Percentiles rank a stretch among this genome's conserved stretches.
Evolutionary conservation across 2,888 invertebrate species (phyloP).

Genomic region (Bellardia pandia): DNA sequence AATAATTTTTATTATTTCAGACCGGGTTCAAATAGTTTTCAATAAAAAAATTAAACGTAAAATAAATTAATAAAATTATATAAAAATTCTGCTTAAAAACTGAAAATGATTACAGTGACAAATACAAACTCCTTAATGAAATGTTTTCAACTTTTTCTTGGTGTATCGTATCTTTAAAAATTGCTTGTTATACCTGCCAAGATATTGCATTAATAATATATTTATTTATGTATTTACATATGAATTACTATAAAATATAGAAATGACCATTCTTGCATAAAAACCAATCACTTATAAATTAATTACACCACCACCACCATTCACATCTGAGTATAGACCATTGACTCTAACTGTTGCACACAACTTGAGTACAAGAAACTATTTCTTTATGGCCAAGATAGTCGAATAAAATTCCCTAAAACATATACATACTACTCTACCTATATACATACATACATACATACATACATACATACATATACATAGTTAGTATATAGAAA

Average conservation of each 20-base stretch:
- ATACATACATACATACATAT: too few relatives aligned
- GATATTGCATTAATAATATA: constrained; percentile 21
- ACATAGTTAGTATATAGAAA: constrained; percentile 19
- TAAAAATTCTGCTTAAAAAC: not conserved
- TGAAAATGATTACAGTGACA: not conserved
- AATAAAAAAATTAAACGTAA: not conserved
- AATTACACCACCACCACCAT: constrained; percentile 61
- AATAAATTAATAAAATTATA: not conserved
- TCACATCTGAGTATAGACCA: constrained; percentile 24
- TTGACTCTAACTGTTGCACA: constrained; percentile 5
- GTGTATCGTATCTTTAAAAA: constrained; percentile 9
- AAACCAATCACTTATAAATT: constrained; percentile 69
- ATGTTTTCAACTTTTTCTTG: not conserved
- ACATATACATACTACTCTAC: constrained; percentile 18
- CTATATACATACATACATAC: constrained; percentile 30
- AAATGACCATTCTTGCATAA: constrained; percentile 67
- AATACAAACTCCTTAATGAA: constrained; percentile 4
- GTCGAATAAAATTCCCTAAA: constrained; percentile 59
- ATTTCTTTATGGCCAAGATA: constrained; percentile 52
- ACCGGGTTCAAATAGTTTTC: too few relatives aligned
- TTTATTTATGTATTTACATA: constrained; percentile 1
- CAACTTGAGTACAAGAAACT: constrained; percentile 21
- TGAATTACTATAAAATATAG: not conserved
- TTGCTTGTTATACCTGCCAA: constrained; percentile 28
- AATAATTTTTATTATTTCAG: too few relatives aligned